Conservation (phyloP, 2,888 invertebrate genomes). For the Lasius platythorax region DNA sequence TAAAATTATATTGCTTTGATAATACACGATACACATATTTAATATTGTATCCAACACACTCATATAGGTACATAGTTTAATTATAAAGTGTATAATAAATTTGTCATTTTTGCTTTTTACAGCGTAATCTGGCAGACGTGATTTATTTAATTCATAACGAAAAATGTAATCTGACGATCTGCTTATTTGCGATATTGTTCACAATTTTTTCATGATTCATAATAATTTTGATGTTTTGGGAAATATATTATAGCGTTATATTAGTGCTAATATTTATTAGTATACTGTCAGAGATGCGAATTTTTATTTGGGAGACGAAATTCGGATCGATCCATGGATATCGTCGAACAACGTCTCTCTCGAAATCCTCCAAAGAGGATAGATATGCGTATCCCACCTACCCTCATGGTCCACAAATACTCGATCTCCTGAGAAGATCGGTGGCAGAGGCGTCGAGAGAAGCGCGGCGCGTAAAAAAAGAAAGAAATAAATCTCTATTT, state of each 20-base stretch:
- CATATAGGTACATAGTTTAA: background rate
- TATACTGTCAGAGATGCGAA: background rate
- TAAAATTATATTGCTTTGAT: background rate
- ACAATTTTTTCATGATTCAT: background rate
- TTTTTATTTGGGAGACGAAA: slow-evolving; percentile 54
- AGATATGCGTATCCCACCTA: slow-evolving; percentile 30
- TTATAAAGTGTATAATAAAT: background rate
- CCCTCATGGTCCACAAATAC: background rate
- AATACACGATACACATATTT: background rate
- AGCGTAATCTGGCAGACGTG: background rate
- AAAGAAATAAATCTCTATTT: slow-evolving; percentile 76
- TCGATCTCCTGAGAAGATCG: slow-evolving; percentile 4
- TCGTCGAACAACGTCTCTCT: slow-evolving; percentile 34
- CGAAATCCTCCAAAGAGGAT: slow-evolving; percentile 35
- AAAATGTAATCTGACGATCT: background rate
- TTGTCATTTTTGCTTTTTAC: background rate
- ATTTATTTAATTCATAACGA: slow-evolving; percentile 22
- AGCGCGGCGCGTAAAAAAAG: background rate
- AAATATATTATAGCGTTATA: background rate
- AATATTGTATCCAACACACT: background rate
- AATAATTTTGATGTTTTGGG: slow-evolving; percentile 3
- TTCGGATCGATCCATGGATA: slow-evolving; percentile 48
- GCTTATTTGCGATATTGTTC: slow-evolving; percentile 19
- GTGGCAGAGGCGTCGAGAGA: background rate
- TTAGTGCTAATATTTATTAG: slow-evolving; percentile 6